Percentiles rank a stretch among this genome's conserved stretches.
Conservation (phyloP, 2,113 vertebrate genomes). For the Oceanodroma tethys region DNA sequence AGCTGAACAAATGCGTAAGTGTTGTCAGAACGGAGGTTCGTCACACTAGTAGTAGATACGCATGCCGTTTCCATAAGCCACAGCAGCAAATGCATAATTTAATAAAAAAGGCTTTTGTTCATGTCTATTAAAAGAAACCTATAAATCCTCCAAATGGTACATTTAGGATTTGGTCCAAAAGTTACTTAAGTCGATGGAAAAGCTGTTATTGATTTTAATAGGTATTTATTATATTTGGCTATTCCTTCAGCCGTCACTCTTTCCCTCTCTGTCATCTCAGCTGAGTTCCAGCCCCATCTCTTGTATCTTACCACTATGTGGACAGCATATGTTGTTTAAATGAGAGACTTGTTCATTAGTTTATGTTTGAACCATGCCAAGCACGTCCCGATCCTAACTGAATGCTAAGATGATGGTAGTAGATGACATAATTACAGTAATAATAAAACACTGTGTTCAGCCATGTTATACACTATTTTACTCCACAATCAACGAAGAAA, state of each 20-base stretch:
- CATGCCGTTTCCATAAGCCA: slow-evolving; percentile 35
- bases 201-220: slow-evolving; percentile 66
- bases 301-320: slow-evolving; percentile 5
- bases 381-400: background rate
- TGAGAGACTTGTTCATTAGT: background rate
- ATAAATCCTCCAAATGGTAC: slow-evolving; percentile 58
- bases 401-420: slow-evolving; percentile 25
- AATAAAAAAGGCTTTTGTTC: slow-evolving; percentile 62
- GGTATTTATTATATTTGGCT: slow-evolving; percentile 59
- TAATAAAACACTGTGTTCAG: slow-evolving; percentile 11
- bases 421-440: slow-evolving; percentile 46
- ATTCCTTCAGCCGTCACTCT: slow-evolving; percentile 16
- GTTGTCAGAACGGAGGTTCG: slow-evolving; percentile 6
- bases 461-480: background rate
- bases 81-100: slow-evolving; percentile 39
- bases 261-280: slow-evolving; percentile 35
- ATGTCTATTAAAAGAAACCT: slow-evolving; percentile 35
- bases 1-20: slow-evolving; percentile 29
- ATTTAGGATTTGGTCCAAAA: slow-evolving; percentile 50
- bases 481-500: background rate
- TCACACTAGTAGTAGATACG: slow-evolving; percentile 22
- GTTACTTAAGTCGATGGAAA: slow-evolving; percentile 49
- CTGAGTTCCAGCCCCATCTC: background rate
- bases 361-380: slow-evolving; percentile 25
- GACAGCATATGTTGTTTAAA: slow-evolving; percentile 25